Conservation (phyloP, 2,888 invertebrate species). For the Lordiphosa fenestrarum region DNA sequence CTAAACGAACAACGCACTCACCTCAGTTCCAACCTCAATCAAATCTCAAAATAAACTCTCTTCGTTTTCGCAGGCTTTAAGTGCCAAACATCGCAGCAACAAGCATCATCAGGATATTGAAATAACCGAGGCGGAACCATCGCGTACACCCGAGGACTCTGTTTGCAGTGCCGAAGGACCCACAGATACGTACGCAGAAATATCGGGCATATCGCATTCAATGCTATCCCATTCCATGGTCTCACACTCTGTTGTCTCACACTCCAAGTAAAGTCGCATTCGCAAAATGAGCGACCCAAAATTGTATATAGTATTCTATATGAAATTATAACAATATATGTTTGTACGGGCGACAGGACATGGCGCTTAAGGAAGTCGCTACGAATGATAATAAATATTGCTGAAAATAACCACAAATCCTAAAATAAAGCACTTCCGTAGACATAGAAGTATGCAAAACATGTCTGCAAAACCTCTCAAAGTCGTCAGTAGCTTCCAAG, state of each 20-base stretch:
- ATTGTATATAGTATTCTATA: conserved; percentile 10
- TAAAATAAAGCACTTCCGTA: too few species aligned
- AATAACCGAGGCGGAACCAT: conserved; percentile 88
- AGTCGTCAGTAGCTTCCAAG: too few species aligned
- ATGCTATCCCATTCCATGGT: conserved; percentile 79
- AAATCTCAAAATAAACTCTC: neutral
- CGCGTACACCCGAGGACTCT: conserved; percentile 94
- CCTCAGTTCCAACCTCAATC: neutral
- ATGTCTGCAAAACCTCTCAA: too few species aligned
- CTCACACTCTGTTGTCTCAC: conserved; percentile 77
- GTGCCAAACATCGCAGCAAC: conserved; percentile 85
- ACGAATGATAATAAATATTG: conserved; percentile 2
- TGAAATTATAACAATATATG: conserved; percentile 9
- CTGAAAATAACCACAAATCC: too few species aligned
- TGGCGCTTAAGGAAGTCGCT: too few species aligned
- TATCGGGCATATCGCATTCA: conserved; percentile 80
- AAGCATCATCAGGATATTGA: conserved; percentile 83
- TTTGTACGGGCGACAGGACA: too few species aligned
- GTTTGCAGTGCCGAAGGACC: conserved; percentile 94
- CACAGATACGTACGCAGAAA: conserved; percentile 82
- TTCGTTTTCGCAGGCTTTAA: conserved; percentile 84
- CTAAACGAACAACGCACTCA: neutral
- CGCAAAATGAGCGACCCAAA: conserved; percentile 4
- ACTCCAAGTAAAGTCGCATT: conserved; percentile 56
- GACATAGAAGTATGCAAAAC: too few species aligned